Percentiles rank a stretch among this genome's conserved stretches.
phyloP scores from a whole-genome alignment of 2,888 invertebrate species.

The Cheilosia vulpina region DNA sequence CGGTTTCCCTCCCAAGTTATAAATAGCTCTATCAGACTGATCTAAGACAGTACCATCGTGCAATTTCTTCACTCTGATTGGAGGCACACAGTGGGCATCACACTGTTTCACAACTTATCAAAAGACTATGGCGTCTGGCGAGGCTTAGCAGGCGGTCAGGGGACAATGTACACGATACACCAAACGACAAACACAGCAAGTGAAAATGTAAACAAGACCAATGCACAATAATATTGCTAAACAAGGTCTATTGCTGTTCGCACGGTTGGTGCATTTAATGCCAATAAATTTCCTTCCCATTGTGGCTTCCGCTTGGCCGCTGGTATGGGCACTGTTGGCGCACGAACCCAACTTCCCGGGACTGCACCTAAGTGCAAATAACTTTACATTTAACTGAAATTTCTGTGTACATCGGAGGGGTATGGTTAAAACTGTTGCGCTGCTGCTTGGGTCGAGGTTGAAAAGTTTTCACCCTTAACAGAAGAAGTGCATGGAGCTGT shows the following conservation, averaged over 20 bases:
- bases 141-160: background rate
- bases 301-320: slow-evolving; percentile 34
- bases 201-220: slow-evolving; percentile 50
- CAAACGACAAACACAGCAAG: slow-evolving; percentile 3
- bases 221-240: slow-evolving; percentile 51
- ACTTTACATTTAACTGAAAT: slow-evolving; percentile 44
- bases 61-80: slow-evolving; percentile 15
- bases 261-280: slow-evolving; percentile 56
- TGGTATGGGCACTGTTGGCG: slow-evolving; percentile 19
- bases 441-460: background rate
- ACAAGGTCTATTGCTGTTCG: slow-evolving; percentile 31
- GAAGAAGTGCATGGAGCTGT: background rate
- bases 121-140: background rate
- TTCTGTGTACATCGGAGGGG: background rate
- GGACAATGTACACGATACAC: background rate
- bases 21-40: slow-evolving; percentile 21
- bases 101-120: background rate
- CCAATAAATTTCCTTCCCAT: slow-evolving; percentile 69
- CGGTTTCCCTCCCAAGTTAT: background rate
- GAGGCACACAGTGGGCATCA: slow-evolving; percentile 5
- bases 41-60: slow-evolving; percentile 34
- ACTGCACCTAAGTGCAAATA: slow-evolving; percentile 54
- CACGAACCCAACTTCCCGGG: slow-evolving; percentile 19
- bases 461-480: slow-evolving; percentile 4
- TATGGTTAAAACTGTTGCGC: slow-evolving; percentile 26